phyloP scores from a whole-genome alignment of 2,113 vertebrate species.

The Thamnophis sirtalis region DNA sequence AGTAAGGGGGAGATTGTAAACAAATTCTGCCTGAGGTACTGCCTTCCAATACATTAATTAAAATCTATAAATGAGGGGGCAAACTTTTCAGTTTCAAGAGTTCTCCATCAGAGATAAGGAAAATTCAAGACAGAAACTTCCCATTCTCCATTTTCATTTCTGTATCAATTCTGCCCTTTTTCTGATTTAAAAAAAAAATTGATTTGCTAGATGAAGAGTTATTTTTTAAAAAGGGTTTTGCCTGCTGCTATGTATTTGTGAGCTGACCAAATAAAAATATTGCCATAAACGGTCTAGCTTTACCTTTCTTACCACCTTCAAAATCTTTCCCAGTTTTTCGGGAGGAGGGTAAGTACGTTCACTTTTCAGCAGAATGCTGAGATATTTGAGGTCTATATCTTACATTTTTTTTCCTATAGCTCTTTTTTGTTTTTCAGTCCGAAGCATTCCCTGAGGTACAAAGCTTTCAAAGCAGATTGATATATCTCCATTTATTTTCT shows the following conservation, averaged over 20 bases:
- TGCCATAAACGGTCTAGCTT: background rate
- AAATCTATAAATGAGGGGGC: background rate
- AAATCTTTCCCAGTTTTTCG: background rate
- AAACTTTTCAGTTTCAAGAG: background rate
- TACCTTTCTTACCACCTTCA: background rate
- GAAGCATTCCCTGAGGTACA: background rate
- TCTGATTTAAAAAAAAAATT: background rate
- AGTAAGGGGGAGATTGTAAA: background rate
- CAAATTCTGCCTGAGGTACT: background rate
- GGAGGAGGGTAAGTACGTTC: background rate
- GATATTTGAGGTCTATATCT: background rate
- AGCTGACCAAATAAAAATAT: background rate
- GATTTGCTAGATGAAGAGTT: background rate
- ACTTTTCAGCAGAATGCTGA: background rate
- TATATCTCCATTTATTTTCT: background rate
- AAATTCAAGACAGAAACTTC: background rate
- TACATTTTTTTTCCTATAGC: accelerated
- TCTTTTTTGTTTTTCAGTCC: background rate
- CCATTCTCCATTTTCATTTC: background rate
- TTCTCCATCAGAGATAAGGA: background rate
- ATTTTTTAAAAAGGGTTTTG: background rate
- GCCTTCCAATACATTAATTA: background rate
- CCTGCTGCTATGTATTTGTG: background rate
- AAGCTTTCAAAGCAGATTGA: background rate
- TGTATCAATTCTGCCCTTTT: background rate